Conservation (phyloP, 2,888 invertebrate genomes). For the Embidobia sp. region DNA sequence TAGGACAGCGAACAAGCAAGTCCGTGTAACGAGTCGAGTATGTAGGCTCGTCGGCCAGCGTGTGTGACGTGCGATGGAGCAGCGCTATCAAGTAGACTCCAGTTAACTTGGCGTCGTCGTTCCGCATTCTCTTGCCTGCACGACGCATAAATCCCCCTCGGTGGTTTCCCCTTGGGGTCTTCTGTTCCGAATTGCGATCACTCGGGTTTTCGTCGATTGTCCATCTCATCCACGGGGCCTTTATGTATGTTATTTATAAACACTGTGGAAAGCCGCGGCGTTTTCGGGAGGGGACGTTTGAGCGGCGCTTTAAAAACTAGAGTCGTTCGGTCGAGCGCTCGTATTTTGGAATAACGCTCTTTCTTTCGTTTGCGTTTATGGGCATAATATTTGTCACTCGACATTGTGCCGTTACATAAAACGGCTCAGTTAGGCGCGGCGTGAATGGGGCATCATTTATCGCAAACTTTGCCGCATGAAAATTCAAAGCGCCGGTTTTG, state of each 20-base stretch:
- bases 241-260: slow-evolving; percentile 2
- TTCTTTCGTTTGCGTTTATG: too few species aligned
- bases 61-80: slow-evolving; percentile 40
- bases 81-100: slow-evolving; percentile 53
- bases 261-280: background rate
- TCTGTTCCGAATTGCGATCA: slow-evolving; percentile 45
- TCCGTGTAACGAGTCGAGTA: slow-evolving; percentile 32
- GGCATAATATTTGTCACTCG: too few species aligned
- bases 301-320: too few species aligned
- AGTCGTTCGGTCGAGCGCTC: too few species aligned
- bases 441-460: slow-evolving; percentile 20
- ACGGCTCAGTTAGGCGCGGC: background rate
- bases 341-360: too few species aligned
- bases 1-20: slow-evolving; percentile 5
- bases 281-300: background rate
- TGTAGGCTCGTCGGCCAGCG: slow-evolving; percentile 13
- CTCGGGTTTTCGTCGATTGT: slow-evolving; percentile 2
- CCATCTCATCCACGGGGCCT: background rate
- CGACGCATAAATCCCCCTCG: slow-evolving; percentile 52
- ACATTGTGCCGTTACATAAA: background rate
- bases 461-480: slow-evolving; percentile 13
- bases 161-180: slow-evolving; percentile 18
- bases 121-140: slow-evolving; percentile 63
- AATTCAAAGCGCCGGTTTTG: slow-evolving; percentile 26
- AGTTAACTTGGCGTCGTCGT: slow-evolving; percentile 58